Percentiles rank a stretch among this genome's conserved stretches.
These are phyloP conservation scores for Zapus hudsonius DNA, from an alignment of 2,113 vertebrate species.

Conservation along the genomic window DNA sequence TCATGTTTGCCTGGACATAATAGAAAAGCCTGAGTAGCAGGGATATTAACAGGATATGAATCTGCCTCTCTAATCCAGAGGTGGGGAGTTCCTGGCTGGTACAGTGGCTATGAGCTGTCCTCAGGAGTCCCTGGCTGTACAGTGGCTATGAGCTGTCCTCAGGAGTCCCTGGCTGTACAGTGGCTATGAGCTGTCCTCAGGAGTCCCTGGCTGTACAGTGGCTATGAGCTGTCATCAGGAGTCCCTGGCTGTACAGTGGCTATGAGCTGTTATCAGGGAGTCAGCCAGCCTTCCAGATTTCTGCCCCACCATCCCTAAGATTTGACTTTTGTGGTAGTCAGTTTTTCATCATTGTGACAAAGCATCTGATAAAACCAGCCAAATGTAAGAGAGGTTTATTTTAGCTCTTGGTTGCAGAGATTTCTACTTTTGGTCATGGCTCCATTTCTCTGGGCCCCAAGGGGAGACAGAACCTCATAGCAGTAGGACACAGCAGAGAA, in stretches of 20 bases:
- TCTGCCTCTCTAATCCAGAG: background rate
- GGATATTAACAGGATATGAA: conserved; percentile 19
- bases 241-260: background rate
- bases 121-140: background rate
- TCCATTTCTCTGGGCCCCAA: background rate
- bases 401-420: background rate
- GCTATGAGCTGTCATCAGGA: too few relatives aligned
- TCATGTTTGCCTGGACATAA: background rate
- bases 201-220: background rate
- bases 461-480: background rate
- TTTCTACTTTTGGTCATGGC: background rate
- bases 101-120: background rate
- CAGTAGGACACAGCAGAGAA: background rate
- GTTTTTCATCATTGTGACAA: background rate
- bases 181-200: background rate
- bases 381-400: background rate
- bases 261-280: background rate
- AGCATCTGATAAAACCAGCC: background rate
- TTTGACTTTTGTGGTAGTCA: background rate
- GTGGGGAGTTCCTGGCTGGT: background rate
- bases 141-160: background rate
- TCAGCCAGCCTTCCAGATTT: background rate
- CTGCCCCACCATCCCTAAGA: background rate
- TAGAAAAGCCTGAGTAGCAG: background rate
- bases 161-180: background rate